Base-by-base conservation (phyloP, 2,113 vertebrate genomes). In the Accipiter cooperii region DNA sequence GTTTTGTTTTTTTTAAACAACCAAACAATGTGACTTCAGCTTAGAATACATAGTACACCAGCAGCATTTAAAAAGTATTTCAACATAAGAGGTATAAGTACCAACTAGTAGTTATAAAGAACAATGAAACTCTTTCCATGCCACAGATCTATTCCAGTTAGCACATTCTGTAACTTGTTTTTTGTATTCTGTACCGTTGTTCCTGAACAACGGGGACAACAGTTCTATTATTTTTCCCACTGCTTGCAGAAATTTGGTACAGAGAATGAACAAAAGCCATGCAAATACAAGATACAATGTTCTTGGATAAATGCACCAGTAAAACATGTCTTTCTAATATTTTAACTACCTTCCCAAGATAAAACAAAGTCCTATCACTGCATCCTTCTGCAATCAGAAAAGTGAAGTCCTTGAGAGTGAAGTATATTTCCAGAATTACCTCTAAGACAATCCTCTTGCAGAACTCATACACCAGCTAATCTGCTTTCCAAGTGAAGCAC, bases 121-220 rank as follows among this genome's bases (percentile, higher is more conserved):
- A 68, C 52, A 46, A 71, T 51, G 7, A 80, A 64, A 10, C 81
- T 69, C 36, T 94, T 55, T 93, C 73, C 69, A 51, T 44, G 58
- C 52, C 40, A 51, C 4, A 77, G 57, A 87, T 55, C 81, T 95
- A 65, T 84, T 90, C 73, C 91, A 88, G 58, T 66, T 79, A 86
- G 90, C 80, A 93, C 89, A 77, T 87, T 95, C 82, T 90, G 82
- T 95, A 90, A 90, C 66, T 85, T 47, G 47, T 4, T 22, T 91
- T 89, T 82, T 89, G 47, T 79, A 44, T 87, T 92, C 83, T 90
- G 57, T 86, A 73, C 70, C 8, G 3, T 42, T 74, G 76, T 34
- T 93, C 40, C 65, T 87, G 80, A 96, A 82, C 82, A 96, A 77
- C 3, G 5, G 31, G 57, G 25, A 90, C 86, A 92, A 95, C 47